Conservation (phyloP, 2,797 vertebrate genomes). For the Falco berigora region DNA sequence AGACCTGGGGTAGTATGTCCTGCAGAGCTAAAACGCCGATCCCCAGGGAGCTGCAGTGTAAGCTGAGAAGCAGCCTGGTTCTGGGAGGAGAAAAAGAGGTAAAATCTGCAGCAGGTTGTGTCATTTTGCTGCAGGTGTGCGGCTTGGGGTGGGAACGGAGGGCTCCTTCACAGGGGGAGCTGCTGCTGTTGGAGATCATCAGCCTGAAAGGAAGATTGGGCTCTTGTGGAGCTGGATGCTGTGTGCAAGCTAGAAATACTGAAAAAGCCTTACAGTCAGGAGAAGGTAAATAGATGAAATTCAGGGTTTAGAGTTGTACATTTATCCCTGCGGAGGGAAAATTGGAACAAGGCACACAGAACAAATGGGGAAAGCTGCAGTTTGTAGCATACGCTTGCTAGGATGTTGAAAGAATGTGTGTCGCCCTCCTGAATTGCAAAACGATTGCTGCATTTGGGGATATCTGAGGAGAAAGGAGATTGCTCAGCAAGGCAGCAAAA, state of each 20-base stretch:
- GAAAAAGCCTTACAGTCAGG: neutral
- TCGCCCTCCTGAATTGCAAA: neutral
- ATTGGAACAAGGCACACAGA: neutral
- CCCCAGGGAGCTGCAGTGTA: neutral
- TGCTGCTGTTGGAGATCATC: neutral
- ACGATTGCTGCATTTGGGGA: neutral
- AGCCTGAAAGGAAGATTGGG: slow-evolving; percentile 25
- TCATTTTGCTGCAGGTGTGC: neutral
- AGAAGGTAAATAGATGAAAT: neutral
- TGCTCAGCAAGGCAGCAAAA: neutral
- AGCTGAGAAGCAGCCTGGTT: neutral
- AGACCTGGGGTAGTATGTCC: neutral
- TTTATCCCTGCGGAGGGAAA: neutral
- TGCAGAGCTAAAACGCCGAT: neutral
- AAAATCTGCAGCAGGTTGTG: neutral
- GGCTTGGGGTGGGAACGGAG: fast-evolving
- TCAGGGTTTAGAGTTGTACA: neutral
- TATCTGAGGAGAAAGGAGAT: neutral
- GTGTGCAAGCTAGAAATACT: neutral
- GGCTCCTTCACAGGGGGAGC: neutral
- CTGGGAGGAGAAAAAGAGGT: neutral
- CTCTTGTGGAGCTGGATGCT: neutral
- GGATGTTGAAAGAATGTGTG: neutral
- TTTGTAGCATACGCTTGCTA: neutral
- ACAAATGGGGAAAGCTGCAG: neutral